A percentile compares a stretch with the other conserved stretches of the same genome.
phyloP scores from a whole-genome alignment of 2,888 invertebrate species.

The Matsumyia berberina region DNA sequence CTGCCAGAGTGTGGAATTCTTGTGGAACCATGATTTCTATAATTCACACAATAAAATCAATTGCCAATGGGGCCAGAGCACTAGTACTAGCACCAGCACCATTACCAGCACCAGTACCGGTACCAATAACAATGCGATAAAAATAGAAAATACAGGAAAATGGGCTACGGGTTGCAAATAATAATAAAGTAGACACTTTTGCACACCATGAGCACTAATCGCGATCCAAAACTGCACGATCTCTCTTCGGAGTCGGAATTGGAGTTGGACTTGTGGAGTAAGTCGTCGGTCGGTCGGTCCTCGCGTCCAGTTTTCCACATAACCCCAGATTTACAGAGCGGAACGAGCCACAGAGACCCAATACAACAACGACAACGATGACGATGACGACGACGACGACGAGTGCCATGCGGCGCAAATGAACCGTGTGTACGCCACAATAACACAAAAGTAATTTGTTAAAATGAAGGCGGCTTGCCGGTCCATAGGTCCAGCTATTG shows the following conservation, averaged over 20 bases:
- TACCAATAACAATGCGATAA: constrained; percentile 65
- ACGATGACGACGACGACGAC: constrained; percentile 16
- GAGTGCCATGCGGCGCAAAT: constrained; percentile 68
- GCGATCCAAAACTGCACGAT: constrained; percentile 74
- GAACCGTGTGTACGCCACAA: constrained; percentile 74
- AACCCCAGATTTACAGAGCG: constrained; percentile 71
- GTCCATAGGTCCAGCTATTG: constrained; percentile 45
- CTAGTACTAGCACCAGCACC: constrained; percentile 8
- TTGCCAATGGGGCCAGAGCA: constrained; percentile 48
- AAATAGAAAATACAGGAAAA: constrained; percentile 68
- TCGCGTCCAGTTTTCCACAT: constrained; percentile 66
- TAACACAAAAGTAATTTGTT: constrained; percentile 76
- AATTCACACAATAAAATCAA: constrained; percentile 73
- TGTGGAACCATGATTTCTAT: constrained; percentile 64
- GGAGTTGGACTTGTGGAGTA: constrained; percentile 18
- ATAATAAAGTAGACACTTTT: constrained; percentile 71
- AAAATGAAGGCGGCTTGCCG: constrained; percentile 75
- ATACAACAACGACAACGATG: constrained; percentile 23
- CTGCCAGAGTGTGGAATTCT: constrained; percentile 43
- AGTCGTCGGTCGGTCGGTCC: constrained; percentile 20
- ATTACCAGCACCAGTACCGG: constrained; percentile 4
- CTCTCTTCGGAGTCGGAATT: constrained; percentile 25
- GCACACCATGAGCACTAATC: constrained; percentile 72
- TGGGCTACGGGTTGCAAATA: constrained; percentile 55
- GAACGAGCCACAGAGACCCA: constrained; percentile 34